phyloP scores from a whole-genome alignment of 2,113 vertebrate species.

The Bubo bubo region DNA sequence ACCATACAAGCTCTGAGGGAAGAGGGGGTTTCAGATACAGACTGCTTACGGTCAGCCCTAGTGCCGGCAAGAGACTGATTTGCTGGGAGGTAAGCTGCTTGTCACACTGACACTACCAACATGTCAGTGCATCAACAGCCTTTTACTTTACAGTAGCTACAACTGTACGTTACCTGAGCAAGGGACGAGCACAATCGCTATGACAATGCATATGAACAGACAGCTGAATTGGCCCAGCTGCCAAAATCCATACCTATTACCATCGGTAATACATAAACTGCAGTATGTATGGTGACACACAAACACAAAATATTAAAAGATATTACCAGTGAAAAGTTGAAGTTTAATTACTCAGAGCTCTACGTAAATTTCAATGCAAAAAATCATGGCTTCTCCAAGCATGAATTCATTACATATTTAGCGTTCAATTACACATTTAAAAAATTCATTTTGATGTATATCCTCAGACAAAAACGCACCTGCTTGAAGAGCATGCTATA shows the following conservation, averaged over 20 bases:
- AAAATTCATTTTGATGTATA: not conserved
- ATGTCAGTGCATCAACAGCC: not conserved
- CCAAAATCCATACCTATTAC: not conserved
- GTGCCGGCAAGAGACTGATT: not conserved
- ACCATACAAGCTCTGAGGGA: not conserved
- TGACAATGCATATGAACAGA: not conserved
- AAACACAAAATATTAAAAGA: not conserved
- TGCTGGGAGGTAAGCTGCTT: not conserved
- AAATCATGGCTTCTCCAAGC: not conserved
- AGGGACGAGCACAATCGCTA: not conserved
- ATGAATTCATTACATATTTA: not conserved
- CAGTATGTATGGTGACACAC: fast-evolving
- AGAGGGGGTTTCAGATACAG: not conserved
- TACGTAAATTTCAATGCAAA: not conserved
- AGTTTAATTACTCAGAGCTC: not conserved
- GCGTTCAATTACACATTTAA: not conserved
- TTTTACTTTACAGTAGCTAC: not conserved
- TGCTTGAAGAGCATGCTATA: not conserved
- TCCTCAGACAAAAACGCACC: not conserved
- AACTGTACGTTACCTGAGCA: not conserved
- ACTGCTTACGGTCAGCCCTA: not conserved
- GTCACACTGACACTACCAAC: fast-evolving
- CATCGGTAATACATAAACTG: fast-evolving
- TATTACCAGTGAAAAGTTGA: not conserved
- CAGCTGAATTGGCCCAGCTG: not conserved